Percentiles rank a stretch among this genome's conserved stretches.
These are phyloP conservation scores for Stomatorhinus ivindoensis DNA, from an alignment of 2,113 vertebrate genomes.

Conservation along the genomic window DNA sequence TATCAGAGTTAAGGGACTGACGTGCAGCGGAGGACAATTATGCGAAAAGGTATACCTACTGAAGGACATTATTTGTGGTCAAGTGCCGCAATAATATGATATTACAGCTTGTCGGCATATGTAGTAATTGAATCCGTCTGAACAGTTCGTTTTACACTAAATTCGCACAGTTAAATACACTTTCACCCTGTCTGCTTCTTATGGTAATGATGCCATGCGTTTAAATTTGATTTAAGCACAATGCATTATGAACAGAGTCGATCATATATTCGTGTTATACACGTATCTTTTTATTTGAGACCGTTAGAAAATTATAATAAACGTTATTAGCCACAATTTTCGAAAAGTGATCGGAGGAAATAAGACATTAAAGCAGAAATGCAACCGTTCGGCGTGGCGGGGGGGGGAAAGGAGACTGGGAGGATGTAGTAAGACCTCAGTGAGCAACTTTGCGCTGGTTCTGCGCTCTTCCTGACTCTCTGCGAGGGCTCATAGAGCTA, in stretches of 20 bases:
- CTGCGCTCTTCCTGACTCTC: background rate
- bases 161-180: background rate
- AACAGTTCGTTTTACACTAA: background rate
- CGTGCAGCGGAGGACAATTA: background rate
- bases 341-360: background rate
- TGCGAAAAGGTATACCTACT: background rate
- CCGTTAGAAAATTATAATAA: background rate
- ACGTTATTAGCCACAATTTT: background rate
- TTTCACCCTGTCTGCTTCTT: background rate
- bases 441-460: background rate
- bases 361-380: background rate
- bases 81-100: background rate
- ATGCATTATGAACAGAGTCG: background rate
- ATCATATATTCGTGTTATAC: background rate
- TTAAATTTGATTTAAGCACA: background rate
- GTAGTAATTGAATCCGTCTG: background rate
- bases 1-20: background rate
- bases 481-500: background rate
- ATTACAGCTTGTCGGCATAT: background rate
- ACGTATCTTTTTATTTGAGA: background rate
- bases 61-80: background rate
- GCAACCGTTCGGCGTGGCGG: background rate
- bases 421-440: background rate
- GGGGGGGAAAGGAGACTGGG: background rate
- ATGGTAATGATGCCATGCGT: background rate